Percentiles rank a stretch among this genome's conserved stretches.
phyloP scores from a whole-genome alignment of 2,888 invertebrate genomes.

The Steinernema scapterisci region DNA sequence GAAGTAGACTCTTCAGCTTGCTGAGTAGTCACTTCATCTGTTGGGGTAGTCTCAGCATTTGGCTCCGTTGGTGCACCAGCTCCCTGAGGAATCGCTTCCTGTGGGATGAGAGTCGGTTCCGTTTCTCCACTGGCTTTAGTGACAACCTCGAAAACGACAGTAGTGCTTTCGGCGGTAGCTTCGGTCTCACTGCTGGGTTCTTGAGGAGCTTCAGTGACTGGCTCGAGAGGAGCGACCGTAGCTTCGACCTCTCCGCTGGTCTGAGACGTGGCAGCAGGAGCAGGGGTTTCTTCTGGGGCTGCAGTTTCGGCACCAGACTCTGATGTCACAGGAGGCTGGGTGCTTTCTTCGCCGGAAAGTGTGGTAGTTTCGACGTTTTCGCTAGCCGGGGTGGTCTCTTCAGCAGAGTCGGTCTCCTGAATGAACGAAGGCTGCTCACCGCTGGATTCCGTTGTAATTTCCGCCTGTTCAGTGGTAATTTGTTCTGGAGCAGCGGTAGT shows the following conservation, averaged over 20 bases:
- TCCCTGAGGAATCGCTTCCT: not conserved
- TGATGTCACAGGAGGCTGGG: not conserved
- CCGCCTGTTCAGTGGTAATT: not conserved
- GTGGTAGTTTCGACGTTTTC: not conserved
- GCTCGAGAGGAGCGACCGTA: constrained; percentile 17
- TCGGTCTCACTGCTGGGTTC: not conserved
- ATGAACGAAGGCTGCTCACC: not conserved
- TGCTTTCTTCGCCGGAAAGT: not conserved
- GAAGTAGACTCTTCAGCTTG: constrained; percentile 17
- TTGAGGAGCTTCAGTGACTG: not conserved
- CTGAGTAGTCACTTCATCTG: constrained; percentile 24
- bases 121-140: not conserved
- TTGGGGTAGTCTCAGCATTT: not conserved
- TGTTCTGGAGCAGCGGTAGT: constrained; percentile 24
- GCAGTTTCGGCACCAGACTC: not conserved
- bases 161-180: not conserved
- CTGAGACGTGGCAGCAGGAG: too few species aligned
- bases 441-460: not conserved
- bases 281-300: not conserved
- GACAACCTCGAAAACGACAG: not conserved
- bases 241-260: not conserved
- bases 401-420: not conserved
- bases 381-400: not conserved
- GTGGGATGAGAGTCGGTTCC: not conserved
- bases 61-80: not conserved